These are phyloP conservation scores for Potamilus streckersoni DNA, from an alignment of 1,140 invertebrate species.

Conservation along the genomic window DNA sequence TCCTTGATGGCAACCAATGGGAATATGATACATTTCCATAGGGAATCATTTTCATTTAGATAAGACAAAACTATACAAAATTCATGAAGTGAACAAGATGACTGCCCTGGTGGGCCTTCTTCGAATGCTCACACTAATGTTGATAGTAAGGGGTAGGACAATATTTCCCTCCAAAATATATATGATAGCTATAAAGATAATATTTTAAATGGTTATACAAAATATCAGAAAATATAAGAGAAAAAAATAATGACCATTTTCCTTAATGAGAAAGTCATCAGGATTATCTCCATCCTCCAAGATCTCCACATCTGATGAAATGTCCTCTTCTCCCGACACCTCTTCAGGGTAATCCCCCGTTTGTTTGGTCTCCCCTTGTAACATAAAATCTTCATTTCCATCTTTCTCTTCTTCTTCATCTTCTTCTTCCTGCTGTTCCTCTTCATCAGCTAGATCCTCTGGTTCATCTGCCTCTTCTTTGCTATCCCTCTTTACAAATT, in stretches of 20 bases:
- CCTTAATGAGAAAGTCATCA: constrained; percentile 37
- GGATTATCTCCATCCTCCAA: constrained; percentile 25
- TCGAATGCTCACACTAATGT: too few relatives aligned
- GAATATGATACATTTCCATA: too few relatives aligned
- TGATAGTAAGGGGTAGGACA: too few relatives aligned
- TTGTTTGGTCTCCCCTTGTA: constrained; percentile 4
- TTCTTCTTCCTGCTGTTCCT: constrained; percentile 17
- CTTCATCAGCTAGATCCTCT: constrained; percentile 42
- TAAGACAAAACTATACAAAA: too few relatives aligned
- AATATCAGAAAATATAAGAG: too few relatives aligned
- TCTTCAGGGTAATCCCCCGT: constrained; percentile 25
- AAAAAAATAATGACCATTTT: constrained; percentile 41
- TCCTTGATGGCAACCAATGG: too few relatives aligned
- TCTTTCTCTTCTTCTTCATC: constrained; percentile 16
- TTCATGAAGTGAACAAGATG: too few relatives aligned
- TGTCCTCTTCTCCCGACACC: constrained; percentile 29
- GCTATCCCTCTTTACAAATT: constrained; percentile 27
- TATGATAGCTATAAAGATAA: too few relatives aligned
- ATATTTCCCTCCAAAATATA: too few relatives aligned
- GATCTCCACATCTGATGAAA: constrained; percentile 18
- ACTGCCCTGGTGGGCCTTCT: too few relatives aligned
- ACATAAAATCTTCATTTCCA: constrained; percentile 15
- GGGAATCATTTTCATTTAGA: too few relatives aligned
- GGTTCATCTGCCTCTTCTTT: constrained; percentile 38
- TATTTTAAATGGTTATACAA: too few relatives aligned